Conservation (phyloP, 2,113 vertebrate species). For the Panthera tigris region DNA sequence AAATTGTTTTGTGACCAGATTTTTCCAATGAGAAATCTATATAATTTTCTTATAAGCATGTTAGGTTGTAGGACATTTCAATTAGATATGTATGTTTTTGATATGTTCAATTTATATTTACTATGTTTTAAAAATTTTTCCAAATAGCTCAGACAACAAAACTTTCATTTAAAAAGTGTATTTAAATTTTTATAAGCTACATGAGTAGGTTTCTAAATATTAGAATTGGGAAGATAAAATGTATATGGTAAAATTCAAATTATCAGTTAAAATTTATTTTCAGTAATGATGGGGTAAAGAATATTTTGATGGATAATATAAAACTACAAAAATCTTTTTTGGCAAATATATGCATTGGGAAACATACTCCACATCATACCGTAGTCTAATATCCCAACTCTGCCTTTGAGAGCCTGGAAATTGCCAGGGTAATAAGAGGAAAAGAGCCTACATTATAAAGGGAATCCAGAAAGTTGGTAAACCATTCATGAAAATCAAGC, state of each 20-base stretch:
- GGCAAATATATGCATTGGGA: conserved; percentile 1
- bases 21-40: neutral
- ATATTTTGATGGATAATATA: neutral
- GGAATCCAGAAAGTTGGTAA: conserved; percentile 31
- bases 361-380: neutral
- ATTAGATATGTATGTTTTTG: neutral
- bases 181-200: conserved; percentile 27
- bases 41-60: neutral
- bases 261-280: conserved; percentile 4
- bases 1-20: neutral
- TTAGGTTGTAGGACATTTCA: neutral
- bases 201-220: conserved; percentile 33
- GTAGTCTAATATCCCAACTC: neutral
- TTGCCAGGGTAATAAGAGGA: neutral
- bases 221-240: conserved; percentile 31
- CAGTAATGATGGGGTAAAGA: conserved; percentile 30
- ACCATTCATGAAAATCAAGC: neutral
- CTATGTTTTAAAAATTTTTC: conserved; percentile 35
- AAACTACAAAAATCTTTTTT: conserved; percentile 64
- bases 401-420: neutral
- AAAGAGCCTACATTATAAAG: neutral
- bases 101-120: conserved; percentile 33
- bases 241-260: conserved; percentile 8
- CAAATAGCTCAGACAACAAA: conserved; percentile 15
- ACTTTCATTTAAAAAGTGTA: conserved; percentile 44